Percentiles rank a stretch among this genome's conserved stretches.
Conservation (phyloP, 2,888 invertebrate species). For the Entomobrya proxima region DNA sequence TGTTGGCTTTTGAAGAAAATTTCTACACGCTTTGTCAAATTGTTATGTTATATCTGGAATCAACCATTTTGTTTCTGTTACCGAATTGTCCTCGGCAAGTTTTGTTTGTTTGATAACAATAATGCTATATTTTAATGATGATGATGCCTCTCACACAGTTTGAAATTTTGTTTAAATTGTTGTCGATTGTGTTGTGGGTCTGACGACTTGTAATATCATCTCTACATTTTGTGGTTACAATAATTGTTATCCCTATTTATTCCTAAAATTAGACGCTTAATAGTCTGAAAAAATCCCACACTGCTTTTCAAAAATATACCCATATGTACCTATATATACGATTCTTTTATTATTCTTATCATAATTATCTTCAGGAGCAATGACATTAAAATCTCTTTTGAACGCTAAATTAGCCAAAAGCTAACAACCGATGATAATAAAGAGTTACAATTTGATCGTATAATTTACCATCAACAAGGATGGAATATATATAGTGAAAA, state of each 20-base stretch:
- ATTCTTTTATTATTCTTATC: background rate
- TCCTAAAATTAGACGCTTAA: background rate
- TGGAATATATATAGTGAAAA: background rate
- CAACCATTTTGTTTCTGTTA: background rate
- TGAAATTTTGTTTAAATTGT: slow-evolving; percentile 27
- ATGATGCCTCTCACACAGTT: slow-evolving; percentile 38
- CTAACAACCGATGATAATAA: slow-evolving; percentile 47
- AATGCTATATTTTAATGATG: background rate
- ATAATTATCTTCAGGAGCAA: slow-evolving; percentile 61
- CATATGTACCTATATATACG: background rate
- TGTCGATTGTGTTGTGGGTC: slow-evolving; percentile 8
- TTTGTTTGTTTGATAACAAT: background rate
- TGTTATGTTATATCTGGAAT: background rate
- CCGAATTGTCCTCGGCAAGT: background rate
- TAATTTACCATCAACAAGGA: too few relatives aligned
- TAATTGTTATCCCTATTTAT: slow-evolving; percentile 38
- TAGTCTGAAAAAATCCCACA: background rate
- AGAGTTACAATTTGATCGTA: background rate
- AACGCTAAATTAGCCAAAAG: slow-evolving; percentile 44
- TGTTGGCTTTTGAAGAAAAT: slow-evolving; percentile 9
- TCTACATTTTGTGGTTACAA: background rate
- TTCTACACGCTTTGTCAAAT: background rate
- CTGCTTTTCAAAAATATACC: background rate
- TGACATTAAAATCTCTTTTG: slow-evolving; percentile 60
- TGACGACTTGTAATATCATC: background rate